A percentile compares a stretch with the other conserved stretches of the same genome.
Evolutionary conservation across 2,797 vertebrate genomes (phyloP).

Genomic region (Dicrostonyx torquatus): DNA sequence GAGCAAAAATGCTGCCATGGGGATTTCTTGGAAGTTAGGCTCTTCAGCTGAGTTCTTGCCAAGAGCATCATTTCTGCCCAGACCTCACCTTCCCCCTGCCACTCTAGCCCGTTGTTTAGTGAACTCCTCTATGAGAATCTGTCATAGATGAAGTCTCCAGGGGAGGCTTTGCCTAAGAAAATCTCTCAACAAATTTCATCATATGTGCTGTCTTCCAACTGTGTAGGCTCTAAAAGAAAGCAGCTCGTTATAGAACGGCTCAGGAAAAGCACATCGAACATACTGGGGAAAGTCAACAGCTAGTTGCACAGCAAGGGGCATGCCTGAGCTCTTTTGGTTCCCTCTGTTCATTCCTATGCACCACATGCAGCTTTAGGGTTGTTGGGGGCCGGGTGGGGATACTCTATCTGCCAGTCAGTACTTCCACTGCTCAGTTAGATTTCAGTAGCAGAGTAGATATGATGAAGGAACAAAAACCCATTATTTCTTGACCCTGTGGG

Average conservation of each 20-base stretch:
- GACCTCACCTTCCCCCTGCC: neutral
- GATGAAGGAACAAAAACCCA: neutral
- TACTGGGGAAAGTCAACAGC: neutral
- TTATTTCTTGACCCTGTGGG: neutral
- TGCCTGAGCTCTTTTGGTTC: neutral
- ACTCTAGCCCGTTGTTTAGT: neutral
- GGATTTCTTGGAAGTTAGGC: conserved; percentile 56
- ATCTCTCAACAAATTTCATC: neutral
- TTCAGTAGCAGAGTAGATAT: neutral
- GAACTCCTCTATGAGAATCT: neutral
- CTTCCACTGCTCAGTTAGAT: neutral
- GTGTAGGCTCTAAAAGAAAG: neutral
- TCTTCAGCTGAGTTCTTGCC: neutral
- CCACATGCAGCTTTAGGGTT: neutral
- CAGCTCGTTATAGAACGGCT: neutral
- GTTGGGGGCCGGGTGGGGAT: neutral
- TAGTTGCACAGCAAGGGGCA: neutral
- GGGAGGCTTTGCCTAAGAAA: neutral
- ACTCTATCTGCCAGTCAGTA: neutral
- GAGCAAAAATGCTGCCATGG: neutral
- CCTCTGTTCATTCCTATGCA: neutral
- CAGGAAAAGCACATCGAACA: neutral
- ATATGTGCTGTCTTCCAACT: neutral
- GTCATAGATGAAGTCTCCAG: neutral
- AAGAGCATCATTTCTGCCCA: neutral